These are phyloP conservation scores for Notolabrus celidotus DNA, from an alignment of 2,797 vertebrate genomes.

Conservation along the genomic window DNA sequence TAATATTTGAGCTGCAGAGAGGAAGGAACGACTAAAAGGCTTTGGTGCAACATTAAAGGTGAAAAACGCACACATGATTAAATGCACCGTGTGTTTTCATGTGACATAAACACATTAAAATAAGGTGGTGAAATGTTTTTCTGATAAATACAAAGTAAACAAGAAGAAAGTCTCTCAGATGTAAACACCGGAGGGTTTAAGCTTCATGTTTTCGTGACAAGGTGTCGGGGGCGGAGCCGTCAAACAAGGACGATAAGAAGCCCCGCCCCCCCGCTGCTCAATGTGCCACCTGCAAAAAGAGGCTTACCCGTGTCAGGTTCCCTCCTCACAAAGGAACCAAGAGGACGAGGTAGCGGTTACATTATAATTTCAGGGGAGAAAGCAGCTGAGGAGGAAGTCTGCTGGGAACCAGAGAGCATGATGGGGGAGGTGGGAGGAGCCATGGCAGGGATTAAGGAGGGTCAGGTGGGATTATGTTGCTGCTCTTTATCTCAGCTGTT, in stretches of 20 bases:
- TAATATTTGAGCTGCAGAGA: too few relatives aligned
- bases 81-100: too few relatives aligned
- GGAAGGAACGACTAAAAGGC: too few relatives aligned
- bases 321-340: slow-evolving; percentile 82
- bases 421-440: slow-evolving; percentile 44
- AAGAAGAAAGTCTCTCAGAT: neutral
- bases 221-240: slow-evolving; percentile 44
- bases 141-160: too few relatives aligned
- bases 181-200: slow-evolving; percentile 49
- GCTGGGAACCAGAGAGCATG: slow-evolving; percentile 61
- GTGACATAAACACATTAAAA: too few relatives aligned
- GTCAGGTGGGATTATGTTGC: slow-evolving; percentile 35
- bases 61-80: too few relatives aligned
- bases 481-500: slow-evolving; percentile 41
- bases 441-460: slow-evolving; percentile 53
- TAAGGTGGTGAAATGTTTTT: too few relatives aligned
- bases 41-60: too few relatives aligned
- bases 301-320: slow-evolving; percentile 79
- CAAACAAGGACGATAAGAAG: slow-evolving; percentile 31
- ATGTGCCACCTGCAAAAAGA: slow-evolving; percentile 70
- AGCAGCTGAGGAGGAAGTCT: slow-evolving; percentile 61
- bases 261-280: slow-evolving; percentile 28
- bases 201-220: slow-evolving; percentile 77
- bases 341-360: slow-evolving; percentile 78
- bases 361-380: slow-evolving; percentile 77